Evolutionary conservation across 2,888 invertebrate species (phyloP).

Genomic region (Dorcus parallelipipedus): DNA sequence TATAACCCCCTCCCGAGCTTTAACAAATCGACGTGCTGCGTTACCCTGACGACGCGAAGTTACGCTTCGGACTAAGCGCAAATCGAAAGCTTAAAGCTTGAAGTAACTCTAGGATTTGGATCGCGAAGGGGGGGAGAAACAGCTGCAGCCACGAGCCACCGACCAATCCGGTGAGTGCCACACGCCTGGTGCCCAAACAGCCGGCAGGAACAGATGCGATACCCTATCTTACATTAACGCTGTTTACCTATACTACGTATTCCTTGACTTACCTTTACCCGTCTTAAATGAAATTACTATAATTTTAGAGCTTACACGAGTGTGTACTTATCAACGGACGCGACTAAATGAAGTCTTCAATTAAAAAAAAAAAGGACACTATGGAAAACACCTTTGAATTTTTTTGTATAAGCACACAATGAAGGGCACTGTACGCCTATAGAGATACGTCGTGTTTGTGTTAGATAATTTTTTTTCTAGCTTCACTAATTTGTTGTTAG

Average conservation of each 20-base stretch:
- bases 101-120: conserved; percentile 31
- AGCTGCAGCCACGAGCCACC: conserved; percentile 54
- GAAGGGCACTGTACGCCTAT: too few relatives aligned
- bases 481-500: too few relatives aligned
- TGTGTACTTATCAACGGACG: too few relatives aligned
- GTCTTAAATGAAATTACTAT: conserved; percentile 2
- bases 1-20: neutral
- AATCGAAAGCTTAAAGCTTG: conserved; percentile 30
- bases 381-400: too few relatives aligned
- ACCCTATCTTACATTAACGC: conserved; percentile 36
- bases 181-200: conserved; percentile 56
- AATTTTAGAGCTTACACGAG: neutral
- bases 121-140: conserved; percentile 34
- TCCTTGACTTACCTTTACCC: conserved; percentile 6
- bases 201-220: conserved; percentile 48
- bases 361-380: too few relatives aligned
- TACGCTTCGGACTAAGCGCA: conserved; percentile 25
- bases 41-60: conserved; percentile 4
- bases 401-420: too few relatives aligned
- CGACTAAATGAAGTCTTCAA: too few relatives aligned
- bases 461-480: too few relatives aligned
- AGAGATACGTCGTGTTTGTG: too few relatives aligned
- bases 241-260: conserved; percentile 16
- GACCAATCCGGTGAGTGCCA: conserved; percentile 57
- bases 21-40: neutral